Percentiles rank a stretch among this genome's conserved stretches.
These are phyloP conservation scores for Cancer borealis DNA, from an alignment of 2,888 invertebrate genomes.

Conservation along the genomic window DNA sequence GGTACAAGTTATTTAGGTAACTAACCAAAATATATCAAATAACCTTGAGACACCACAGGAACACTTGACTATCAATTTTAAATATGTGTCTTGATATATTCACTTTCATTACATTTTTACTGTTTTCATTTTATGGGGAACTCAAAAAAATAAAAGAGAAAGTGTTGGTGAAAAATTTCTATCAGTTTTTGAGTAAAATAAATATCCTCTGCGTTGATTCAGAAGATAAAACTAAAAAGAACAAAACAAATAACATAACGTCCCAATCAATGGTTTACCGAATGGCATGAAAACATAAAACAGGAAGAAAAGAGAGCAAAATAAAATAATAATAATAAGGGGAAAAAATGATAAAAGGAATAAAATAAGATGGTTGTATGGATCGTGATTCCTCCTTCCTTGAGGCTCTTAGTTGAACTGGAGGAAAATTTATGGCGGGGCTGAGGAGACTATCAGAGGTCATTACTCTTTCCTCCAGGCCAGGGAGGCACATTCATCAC, in stretches of 20 bases:
- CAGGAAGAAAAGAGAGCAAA: conserved; percentile 40
- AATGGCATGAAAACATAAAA: conserved; percentile 1
- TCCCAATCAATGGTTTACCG: not conserved
- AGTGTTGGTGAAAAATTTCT: not conserved
- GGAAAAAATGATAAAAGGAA: not conserved
- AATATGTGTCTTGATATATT: not conserved
- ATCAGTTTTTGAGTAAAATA: not conserved
- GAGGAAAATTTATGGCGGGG: conserved; percentile 34
- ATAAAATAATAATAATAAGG: conserved; percentile 24
- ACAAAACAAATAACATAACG: conserved; percentile 26
- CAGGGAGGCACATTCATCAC: conserved; percentile 25
- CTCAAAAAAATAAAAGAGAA: conserved; percentile 58
- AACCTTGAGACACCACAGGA: not conserved
- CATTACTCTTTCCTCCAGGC: conserved; percentile 17
- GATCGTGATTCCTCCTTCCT: conserved; percentile 27
- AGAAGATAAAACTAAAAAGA: conserved; percentile 42
- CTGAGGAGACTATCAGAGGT: conserved; percentile 40
- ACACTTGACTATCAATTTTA: not conserved
- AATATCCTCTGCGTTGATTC: not conserved
- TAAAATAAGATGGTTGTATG: conserved; percentile 2
- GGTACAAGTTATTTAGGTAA: not conserved
- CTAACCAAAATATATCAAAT: not conserved
- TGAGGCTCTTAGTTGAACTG: not conserved
- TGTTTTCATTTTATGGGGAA: conserved; percentile 59
- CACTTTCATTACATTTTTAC: conserved; percentile 44